These are phyloP conservation scores for Cololabis saira DNA, from an alignment of 2,113 vertebrate genomes.

Conservation along the genomic window DNA sequence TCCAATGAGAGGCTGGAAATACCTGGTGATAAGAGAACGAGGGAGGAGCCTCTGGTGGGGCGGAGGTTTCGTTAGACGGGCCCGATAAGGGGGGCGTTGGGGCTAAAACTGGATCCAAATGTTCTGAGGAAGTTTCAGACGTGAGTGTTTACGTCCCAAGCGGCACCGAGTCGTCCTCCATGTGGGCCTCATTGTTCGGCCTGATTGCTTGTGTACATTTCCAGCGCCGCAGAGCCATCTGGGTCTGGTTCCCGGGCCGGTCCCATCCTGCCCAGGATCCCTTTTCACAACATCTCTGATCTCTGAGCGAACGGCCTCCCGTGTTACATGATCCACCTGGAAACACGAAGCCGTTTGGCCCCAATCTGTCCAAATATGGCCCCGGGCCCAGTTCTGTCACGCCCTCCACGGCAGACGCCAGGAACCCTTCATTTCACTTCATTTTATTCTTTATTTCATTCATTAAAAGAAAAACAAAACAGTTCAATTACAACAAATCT, in stretches of 20 bases:
- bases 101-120: constrained; percentile 30
- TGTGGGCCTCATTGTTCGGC: constrained; percentile 29
- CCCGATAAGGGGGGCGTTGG: constrained; percentile 33
- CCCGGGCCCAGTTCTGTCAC: constrained; percentile 46
- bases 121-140: not conserved
- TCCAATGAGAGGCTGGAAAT: constrained; percentile 60
- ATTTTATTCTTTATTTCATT: no score
- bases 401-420: no score
- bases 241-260: constrained; percentile 28
- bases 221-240: constrained; percentile 20
- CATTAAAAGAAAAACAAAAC: no score
- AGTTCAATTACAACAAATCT: no score
- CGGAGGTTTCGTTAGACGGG: not conserved
- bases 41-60: constrained; percentile 18
- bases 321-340: constrained; percentile 53
- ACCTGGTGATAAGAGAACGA: constrained; percentile 42
- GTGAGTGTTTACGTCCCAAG: constrained; percentile 1
- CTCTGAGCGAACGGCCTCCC: constrained; percentile 25
- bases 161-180: not conserved
- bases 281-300: constrained; percentile 60
- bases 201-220: constrained; percentile 6
- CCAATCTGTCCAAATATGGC: constrained; percentile 63
- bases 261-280: constrained; percentile 16
- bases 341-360: constrained; percentile 63
- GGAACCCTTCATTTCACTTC: no score